Evolutionary conservation across 1,140 invertebrate genomes (phyloP).

Genomic region (Marisa cornuarietis): DNA sequence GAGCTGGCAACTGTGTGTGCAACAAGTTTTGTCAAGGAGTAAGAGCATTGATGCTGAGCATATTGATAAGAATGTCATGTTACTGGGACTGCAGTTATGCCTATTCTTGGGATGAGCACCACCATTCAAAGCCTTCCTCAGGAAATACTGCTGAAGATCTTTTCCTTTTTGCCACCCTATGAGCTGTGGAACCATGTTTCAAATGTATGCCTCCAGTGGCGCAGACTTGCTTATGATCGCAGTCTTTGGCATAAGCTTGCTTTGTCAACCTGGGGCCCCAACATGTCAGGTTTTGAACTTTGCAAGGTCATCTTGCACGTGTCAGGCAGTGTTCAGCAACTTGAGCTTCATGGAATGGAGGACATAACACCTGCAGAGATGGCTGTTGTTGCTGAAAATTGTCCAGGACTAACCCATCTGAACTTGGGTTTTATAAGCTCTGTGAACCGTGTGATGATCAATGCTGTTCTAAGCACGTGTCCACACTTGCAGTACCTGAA

Average conservation of each 20-base stretch:
- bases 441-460: conserved; percentile 18
- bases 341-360: conserved; percentile 23
- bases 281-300: conserved; percentile 15
- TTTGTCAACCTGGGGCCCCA: background rate
- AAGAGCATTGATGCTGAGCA: too few relatives aligned
- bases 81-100: too few relatives aligned
- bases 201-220: conserved; percentile 30
- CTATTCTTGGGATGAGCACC: background rate
- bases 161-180: conserved; percentile 21
- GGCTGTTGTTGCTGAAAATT: conserved; percentile 19
- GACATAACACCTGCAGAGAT: conserved; percentile 23
- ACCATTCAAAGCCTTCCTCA: conserved; percentile 18
- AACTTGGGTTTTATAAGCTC: conserved; percentile 31
- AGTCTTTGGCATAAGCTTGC: conserved; percentile 27
- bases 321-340: conserved; percentile 8
- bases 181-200: conserved; percentile 27
- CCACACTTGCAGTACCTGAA: conserved; percentile 22
- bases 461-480: conserved; percentile 21
- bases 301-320: conserved; percentile 15
- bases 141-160: conserved; percentile 32
- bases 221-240: conserved; percentile 25
- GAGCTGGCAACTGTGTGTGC: too few relatives aligned
- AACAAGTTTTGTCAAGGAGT: too few relatives aligned
- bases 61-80: too few relatives aligned
- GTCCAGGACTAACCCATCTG: conserved; percentile 21